Evolutionary conservation across 2,888 invertebrate genomes (phyloP), one percentile per base, ranked within the genome.

Genomic region (Loripinus fragilis): DNA sequence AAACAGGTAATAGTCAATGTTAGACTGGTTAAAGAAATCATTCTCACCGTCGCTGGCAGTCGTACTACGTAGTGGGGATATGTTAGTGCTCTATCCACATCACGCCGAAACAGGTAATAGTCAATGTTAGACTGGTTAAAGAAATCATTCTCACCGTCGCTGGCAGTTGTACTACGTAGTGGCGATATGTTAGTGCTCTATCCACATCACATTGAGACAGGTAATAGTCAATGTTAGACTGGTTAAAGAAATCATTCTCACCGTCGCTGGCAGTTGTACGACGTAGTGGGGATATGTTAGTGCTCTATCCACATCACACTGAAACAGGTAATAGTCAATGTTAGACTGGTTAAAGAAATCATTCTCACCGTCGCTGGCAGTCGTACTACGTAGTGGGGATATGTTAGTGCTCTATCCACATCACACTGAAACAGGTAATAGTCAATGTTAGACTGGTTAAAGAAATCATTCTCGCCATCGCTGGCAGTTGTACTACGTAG

Each of bases 21-120:
- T 81, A 28, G 74, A 80, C 33, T 89, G 90, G 89, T 77, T 90
- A 80, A 73, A 81, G 67, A 60, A 73, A 66, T 38, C 78, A 2
- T 71, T 81, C 12, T 80, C 74, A 20, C 83, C 88, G 5, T 76
- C 86, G 23, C 71, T 87, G 10, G 84, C 87, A 8, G 71, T 89
- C 25, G 78, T 87, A 20, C 70, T 89, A 33, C 73, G 87, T 38
- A 85, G 87, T 60, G 89, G 89, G 35, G 78, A 85, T 42, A 76
- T 87, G 45, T 75, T 87, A 30, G 83, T 88, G 8, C 74, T 87
- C 2, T 86, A 87, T 64, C 89, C 90, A 35, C 85, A 83, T 60
- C 81, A 83, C 45, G 73, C 83, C 23, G 72, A 83, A 35, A 76
- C 75, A 70, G 80, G 85, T 86, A 20, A 45, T 8, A 45, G 38